Base-by-base conservation (phyloP, 1,140 invertebrate genomes). In the Druon quercuslanigerum region DNA sequence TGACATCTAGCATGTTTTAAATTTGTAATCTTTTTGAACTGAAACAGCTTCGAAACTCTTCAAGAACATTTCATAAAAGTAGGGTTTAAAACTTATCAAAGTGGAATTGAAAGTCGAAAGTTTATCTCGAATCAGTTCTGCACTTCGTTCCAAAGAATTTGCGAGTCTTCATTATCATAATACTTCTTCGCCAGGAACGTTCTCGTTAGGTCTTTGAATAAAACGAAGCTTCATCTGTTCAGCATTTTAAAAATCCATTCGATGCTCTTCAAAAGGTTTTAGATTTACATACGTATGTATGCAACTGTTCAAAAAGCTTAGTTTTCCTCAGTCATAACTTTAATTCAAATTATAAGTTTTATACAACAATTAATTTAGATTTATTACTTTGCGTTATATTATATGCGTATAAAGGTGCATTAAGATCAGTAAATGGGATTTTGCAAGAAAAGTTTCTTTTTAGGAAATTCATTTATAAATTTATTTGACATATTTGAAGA, bases 51-150 rank as follows among this genome's bases (percentile, higher is more conserved):
- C 16, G 8, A 54, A 19, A 19, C 52, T 54, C 17, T 19, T 54
- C 19, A 54, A 54, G 52, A 54, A 54, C 52, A 54, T 54, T 54
- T 54, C 17, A 8, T 17, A 17, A 54, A 54, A 54, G 52, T 54
- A 54, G 19, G 17, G 52, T 54, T 54, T 54, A 54, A 54, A 54
- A 54, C 52, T 54, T 54, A 54, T 54, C 52, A 54, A 54, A 54
- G 52, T 54, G 16, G 52, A 54, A 54, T 54, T 54, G 52, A 54
- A 54, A 54, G 52, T 54, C 52, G 52, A 54, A 54, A 54, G 52
- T 54, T 54, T 54, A 54, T 54, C 52, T 54, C 52, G 52, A 54
- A 54, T 54, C 52, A 54, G 17, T 54, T 54, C 17, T n/a, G 52
- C n/a, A 54, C 52, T 54, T 54, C 52, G 17, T 54, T 54, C 52